These are phyloP conservation scores for Drosophila micromelanica DNA, from an alignment of 1,140 invertebrate species.

Conservation along the genomic window DNA sequence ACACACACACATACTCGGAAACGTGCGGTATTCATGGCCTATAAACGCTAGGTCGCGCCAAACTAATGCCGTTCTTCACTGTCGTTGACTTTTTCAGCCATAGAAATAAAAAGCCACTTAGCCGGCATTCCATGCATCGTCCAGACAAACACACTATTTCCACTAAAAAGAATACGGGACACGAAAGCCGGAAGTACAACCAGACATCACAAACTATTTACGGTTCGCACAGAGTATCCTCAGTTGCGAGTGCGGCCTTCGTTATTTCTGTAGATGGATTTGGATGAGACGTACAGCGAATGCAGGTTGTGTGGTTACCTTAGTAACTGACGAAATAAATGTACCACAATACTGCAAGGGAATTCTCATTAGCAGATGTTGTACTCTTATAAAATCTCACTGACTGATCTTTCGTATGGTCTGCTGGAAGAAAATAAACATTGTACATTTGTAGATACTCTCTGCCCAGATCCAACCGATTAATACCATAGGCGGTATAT, in stretches of 20 bases:
- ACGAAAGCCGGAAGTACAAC: neutral
- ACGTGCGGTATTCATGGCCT: conserved; percentile 23
- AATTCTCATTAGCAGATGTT: too few relatives aligned
- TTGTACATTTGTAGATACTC: too few relatives aligned
- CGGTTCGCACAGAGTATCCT: conserved; percentile 49
- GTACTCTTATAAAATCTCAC: too few relatives aligned
- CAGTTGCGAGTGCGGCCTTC: neutral
- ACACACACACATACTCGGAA: neutral
- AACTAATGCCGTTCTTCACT: conserved; percentile 52
- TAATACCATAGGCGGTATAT: too few relatives aligned
- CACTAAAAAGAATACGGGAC: neutral
- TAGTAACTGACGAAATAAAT: neutral
- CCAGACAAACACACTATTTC: conserved; percentile 4
- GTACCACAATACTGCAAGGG: neutral
- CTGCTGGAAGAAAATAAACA: too few relatives aligned
- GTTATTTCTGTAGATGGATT: neutral
- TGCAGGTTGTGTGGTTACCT: conserved; percentile 3
- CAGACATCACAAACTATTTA: conserved; percentile 66
- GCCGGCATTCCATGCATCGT: conserved; percentile 42
- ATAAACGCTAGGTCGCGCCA: conserved; percentile 27
- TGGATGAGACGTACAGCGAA: neutral
- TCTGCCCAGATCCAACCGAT: too few relatives aligned
- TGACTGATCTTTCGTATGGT: too few relatives aligned
- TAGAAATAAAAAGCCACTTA: conserved; percentile 69
- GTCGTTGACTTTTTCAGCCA: conserved; percentile 50